Evolutionary conservation across 2,113 vertebrate species (phyloP), one percentile per base, ranked within the genome.

Genomic region (Oncorhynchus keta): DNA sequence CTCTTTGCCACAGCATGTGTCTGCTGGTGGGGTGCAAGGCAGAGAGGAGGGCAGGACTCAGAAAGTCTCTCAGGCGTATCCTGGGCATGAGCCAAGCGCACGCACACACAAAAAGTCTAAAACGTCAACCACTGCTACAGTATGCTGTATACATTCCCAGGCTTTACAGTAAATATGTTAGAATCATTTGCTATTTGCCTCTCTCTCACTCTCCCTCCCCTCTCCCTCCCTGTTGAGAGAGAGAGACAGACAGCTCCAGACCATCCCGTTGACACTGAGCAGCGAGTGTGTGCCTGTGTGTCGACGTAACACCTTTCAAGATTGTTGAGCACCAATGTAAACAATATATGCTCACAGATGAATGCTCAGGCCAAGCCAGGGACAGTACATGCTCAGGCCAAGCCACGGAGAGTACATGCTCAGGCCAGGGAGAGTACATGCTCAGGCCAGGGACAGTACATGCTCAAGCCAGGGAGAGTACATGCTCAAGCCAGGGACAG

Each of bases 251-350:
- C 77, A 69, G 74, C 61, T 24, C n/a, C 61, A 9, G 61, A 18
- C 6, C n/a, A 24, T 64, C 61, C n/a, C 1, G 5, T 64, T 64
- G 20, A 64, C 61, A 64, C 11, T n/a, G 61, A 16, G 66, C 16
- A 86, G 83, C 84, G 81, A 85, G 79, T 87, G 89, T 88, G 84
- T 89, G 86, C 86, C 77, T 83, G 51, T 67, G 83, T 7, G 59
- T 8, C 18, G 6, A 22, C n/a, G n/a, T 20, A 14, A n/a, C 18
- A 35, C 20, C 18, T 74, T 74, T 61, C 3, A 28, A 73, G 78
- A 68, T 49, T 48, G 68, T 49, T 74, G 32, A 18, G n/a, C 64
- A 71, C 72, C 78, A 72, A 48, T 82, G 77, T 83, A 84, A 86
- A 84, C 79, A 86, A 80, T 72, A 82, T 77, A 77, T 70, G 61